These are phyloP conservation scores for Heliopora coerulea DNA, from an alignment of 92 coral and sea anemone genomes.

Conservation along the genomic window DNA sequence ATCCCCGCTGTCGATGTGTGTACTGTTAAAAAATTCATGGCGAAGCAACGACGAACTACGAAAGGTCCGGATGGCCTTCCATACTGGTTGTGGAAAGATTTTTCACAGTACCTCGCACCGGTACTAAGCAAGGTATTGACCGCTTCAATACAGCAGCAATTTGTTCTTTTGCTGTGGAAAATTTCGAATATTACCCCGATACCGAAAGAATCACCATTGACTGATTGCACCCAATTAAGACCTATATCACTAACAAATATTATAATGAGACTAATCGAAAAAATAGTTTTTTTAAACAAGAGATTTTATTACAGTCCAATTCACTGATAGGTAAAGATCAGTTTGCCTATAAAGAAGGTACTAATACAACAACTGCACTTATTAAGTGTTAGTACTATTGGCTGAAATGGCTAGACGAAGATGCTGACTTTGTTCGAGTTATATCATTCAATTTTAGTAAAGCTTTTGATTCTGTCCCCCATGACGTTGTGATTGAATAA, in stretches of 20 bases:
- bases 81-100: too few species aligned
- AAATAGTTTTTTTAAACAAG: not conserved
- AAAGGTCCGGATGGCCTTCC: too few species aligned
- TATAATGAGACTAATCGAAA: slow-evolving; percentile 45
- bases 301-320: slow-evolving; percentile 5
- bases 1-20: not conserved
- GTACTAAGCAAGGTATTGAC: too few species aligned
- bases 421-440: slow-evolving; percentile 41
- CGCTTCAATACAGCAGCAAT: too few species aligned
- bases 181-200: too few species aligned
- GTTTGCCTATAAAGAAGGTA: slow-evolving; percentile 9
- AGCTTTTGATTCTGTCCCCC: slow-evolving; percentile 49
- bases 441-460: slow-evolving; percentile 42
- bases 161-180: too few species aligned
- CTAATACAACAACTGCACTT: slow-evolving; percentile 43
- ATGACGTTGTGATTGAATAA: slow-evolving; percentile 33
- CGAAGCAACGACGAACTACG: too few species aligned
- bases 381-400: slow-evolving; percentile 33
- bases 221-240: too few species aligned
- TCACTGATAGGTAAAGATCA: slow-evolving; percentile 8
- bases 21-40: not conserved
- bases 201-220: too few species aligned
- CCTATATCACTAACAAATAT: slow-evolving; percentile 6
- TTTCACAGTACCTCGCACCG: too few species aligned
- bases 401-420: slow-evolving; percentile 43